Base-by-base conservation (phyloP, 2,888 invertebrate species). In the Volucella inanis region DNA sequence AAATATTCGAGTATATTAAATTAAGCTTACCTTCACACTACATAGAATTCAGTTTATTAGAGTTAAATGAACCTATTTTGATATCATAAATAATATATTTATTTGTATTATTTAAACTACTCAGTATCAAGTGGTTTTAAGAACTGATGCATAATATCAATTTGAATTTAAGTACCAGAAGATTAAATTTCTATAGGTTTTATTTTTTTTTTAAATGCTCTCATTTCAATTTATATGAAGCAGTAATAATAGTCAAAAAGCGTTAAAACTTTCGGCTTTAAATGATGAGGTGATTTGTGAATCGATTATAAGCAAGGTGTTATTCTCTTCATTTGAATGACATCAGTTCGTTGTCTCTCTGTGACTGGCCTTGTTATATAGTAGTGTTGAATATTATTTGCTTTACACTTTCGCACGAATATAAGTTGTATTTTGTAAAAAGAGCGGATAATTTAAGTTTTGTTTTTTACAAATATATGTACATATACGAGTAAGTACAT, bases 91-190 rank as follows among this genome's bases (percentile, higher is more conserved):
- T 65, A 39, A 57, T 11, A 65, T 75, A 65, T 31, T 55, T 18
- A 55, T 59, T 65, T 22, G 39, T 65, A 55, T 55, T 47, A 47
- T 55, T 64, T 64, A 39, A 49, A 18, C 14, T 41, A 14, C 72
- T 82, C 82, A 77, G 77, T 77, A 71, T 43, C 77, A 77, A 76
- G 71, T 49, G 38, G 11, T 62, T 75, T 70, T 41, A 47, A 38
- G 61, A 49, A 68, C 15, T 52, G 31, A 31, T 50, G 70, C 76
- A 49, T 81, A 75, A 59, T 45, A 50, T 71, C 39, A 61, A 50
- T 71, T 59, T 22, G 31, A 50, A 31, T 8, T 41, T 18, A 6
- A 55, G 3, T 59, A 15, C 8, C 41, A 43, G 9, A 38, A 14
- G 11, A 39, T 39, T 14, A 14, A 9, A 39, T 39, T 10, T 12